Evolutionary conservation across 64 coral and sea anemone genomes (phyloP).

Genomic region (Montipora efflorescens): DNA sequence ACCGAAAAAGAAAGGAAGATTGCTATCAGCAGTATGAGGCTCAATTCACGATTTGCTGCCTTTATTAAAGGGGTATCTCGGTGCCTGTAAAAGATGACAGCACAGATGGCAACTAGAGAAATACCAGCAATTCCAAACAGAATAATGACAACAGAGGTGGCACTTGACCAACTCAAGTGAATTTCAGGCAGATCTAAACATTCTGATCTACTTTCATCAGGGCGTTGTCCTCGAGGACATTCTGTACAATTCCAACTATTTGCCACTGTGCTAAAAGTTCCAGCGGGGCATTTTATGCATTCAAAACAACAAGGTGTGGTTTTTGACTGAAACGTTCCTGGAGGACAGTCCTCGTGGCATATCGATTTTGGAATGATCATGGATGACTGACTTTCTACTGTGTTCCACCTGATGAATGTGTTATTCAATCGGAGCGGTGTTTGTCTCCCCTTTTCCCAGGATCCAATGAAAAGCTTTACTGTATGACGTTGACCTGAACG

Average conservation of each 20-base stretch:
- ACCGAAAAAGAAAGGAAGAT: slow-evolving; percentile 23
- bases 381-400: not conserved
- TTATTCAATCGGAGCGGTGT: not conserved
- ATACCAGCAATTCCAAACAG: slow-evolving; percentile 13
- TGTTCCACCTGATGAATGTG: slow-evolving; percentile 17
- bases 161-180: slow-evolving; percentile 3
- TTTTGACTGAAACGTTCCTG: not conserved
- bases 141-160: not conserved
- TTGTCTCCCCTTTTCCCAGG: slow-evolving; percentile 1
- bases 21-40: slow-evolving; percentile 9
- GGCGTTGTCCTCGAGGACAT: slow-evolving; percentile 19
- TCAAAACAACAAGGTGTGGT: slow-evolving; percentile 52
- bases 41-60: slow-evolving; percentile 44
- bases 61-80: slow-evolving; percentile 28
- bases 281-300: slow-evolving; percentile 25
- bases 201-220: slow-evolving; percentile 1
- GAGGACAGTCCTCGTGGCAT: slow-evolving; percentile 19
- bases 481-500: not conserved
- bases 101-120: not conserved
- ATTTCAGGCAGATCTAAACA: slow-evolving; percentile 32
- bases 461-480: slow-evolving; percentile 6
- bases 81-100: slow-evolving; percentile 7
- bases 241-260: slow-evolving; percentile 18
- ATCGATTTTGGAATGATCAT: slow-evolving; percentile 7
- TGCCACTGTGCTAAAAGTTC: not conserved